Conservation (phyloP, 1,140 invertebrate genomes). For the Littorina saxatilis region DNA sequence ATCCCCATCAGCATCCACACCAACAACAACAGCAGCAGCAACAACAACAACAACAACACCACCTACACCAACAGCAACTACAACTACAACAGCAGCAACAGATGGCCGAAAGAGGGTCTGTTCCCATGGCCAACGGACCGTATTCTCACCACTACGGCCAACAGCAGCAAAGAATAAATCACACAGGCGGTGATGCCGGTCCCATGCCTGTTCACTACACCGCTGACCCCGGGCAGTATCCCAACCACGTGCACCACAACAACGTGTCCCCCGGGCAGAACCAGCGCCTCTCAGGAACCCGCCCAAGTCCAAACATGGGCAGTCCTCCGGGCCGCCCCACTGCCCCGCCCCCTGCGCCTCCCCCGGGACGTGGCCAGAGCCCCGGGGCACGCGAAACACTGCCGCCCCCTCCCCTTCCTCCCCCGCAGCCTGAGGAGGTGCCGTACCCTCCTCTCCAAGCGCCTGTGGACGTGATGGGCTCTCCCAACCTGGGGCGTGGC, state of each 20-base stretch:
- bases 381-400: slow-evolving; percentile 80
- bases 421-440: slow-evolving; percentile 70
- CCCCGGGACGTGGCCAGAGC: slow-evolving; percentile 83
- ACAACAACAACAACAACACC: slow-evolving; percentile 22
- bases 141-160: slow-evolving; percentile 29
- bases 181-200: neutral
- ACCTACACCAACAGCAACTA: slow-evolving; percentile 54
- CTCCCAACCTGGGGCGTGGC: neutral
- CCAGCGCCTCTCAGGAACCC: neutral
- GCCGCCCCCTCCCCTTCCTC: slow-evolving; percentile 77
- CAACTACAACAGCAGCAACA: slow-evolving; percentile 76
- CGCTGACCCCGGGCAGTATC: neutral
- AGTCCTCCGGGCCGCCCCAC: slow-evolving; percentile 64
- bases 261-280: neutral
- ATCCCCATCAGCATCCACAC: slow-evolving; percentile 11
- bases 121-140: slow-evolving; percentile 40
- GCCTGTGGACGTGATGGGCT: neutral
- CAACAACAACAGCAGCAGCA: slow-evolving; percentile 12
- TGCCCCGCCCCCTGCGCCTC: slow-evolving; percentile 77
- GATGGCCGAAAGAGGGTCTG: neutral
- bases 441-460: slow-evolving; percentile 76
- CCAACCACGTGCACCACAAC: neutral
- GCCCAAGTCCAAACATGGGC: slow-evolving; percentile 25
- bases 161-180: slow-evolving; percentile 14
- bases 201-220: neutral